Base-by-base conservation (phyloP, 1,140 invertebrate genomes). In the Adoxophyes honmai region DNA sequence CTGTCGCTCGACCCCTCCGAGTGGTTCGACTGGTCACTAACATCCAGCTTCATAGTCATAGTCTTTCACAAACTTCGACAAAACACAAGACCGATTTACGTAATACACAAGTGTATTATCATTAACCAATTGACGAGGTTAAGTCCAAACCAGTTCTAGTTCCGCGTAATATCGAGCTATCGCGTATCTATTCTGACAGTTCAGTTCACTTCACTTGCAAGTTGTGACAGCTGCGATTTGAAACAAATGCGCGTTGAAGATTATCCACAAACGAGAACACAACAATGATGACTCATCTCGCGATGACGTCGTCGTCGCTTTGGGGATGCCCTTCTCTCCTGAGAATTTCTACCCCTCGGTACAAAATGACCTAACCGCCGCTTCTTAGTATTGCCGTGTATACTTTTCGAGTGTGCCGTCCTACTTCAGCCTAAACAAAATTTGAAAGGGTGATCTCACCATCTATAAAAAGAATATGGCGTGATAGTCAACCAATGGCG, bases 291-390 rank as follows among this genome's bases (percentile, higher is more conserved):
- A 87, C 62, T 87, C 84, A 87, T 87, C 79, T 57, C 58, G 15
- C 63, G 71, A 64, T 84, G 81, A 87, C 84, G 82, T 87, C 65
- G 69, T 68, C 68, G 56, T 75, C 76, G 62, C 75, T 83, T 86
- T 80, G 84, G 84, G 84, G 82, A 86, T 86, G 82, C 82, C 84
- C 82, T 84, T 84, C 78, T 86, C 75, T 86, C 75, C 71, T 70
- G 63, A 81, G 78, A 79, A 81, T 77, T 82, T 78, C 66, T 70
- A 70, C 51, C 57, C 44, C 55, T 62, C 58, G 58, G 57, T 59
- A 64, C 64, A 52, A 82, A 87, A 81, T 62, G 78, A 64, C 78
- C 11, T 84, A 87, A 81, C 60, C 64, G 78, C 81, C 84, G 51
- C 67, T 62, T 58, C 63, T 74, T 76, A 62, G 53, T 62, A 66